Evolutionary conservation across 2,888 invertebrate species (phyloP).

Genomic region (Melanostoma mellinum): DNA sequence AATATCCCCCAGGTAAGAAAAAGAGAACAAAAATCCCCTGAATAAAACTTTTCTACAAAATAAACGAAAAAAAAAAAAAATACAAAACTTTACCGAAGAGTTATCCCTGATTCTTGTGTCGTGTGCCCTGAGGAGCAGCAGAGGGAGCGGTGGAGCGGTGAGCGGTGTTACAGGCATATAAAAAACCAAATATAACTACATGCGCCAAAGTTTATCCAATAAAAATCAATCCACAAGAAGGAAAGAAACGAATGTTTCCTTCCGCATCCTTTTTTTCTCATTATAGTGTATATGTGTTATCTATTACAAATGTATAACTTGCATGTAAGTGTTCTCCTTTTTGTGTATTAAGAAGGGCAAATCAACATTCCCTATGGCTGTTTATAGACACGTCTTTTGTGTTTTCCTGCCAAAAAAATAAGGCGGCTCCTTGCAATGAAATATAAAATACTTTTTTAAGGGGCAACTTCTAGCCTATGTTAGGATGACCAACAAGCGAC

Average conservation of each 20-base stretch:
- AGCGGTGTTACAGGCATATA: background rate
- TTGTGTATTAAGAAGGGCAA: background rate
- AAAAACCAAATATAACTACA: conserved; percentile 55
- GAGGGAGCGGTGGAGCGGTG: background rate
- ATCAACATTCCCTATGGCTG: background rate
- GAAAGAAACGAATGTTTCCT: conserved; percentile 54
- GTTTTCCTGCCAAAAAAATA: background rate
- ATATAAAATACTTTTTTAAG: conserved; percentile 62
- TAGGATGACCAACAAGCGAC: conserved; percentile 51
- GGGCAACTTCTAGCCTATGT: conserved; percentile 14
- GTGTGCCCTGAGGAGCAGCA: conserved; percentile 16
- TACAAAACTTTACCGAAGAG: conserved; percentile 35
- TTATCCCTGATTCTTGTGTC: conserved; percentile 15
- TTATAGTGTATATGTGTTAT: conserved; percentile 24
- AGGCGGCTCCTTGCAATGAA: conserved; percentile 37
- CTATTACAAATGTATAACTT: conserved; percentile 53
- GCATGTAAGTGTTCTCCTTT: conserved; percentile 25
- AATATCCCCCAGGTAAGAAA: conserved; percentile 13
- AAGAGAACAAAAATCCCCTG: conserved; percentile 37
- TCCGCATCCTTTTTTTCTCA: conserved; percentile 36
- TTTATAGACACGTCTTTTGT: background rate
- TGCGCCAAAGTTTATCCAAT: conserved; percentile 67
- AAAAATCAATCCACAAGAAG: conserved; percentile 63
- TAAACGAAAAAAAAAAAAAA: conserved; percentile 6
- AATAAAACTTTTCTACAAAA: conserved; percentile 16